Evolutionary conservation across 2,113 vertebrate genomes (phyloP), one percentile per base, ranked within the genome.

Genomic region (Sclerurus mexicanus): DNA sequence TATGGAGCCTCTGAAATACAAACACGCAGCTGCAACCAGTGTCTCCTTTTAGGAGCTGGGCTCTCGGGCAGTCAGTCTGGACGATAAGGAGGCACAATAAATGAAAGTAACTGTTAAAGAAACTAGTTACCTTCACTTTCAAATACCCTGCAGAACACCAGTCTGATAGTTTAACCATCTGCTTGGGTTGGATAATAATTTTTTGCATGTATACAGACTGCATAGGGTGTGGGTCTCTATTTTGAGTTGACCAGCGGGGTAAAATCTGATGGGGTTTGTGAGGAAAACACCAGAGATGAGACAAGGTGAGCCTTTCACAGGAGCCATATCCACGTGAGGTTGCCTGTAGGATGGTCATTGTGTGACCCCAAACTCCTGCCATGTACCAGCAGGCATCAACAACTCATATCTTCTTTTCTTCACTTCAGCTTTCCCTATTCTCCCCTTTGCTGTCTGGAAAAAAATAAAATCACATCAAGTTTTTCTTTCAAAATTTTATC

Each of bases 321-420:
- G 62, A 66, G 13, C 27, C 7, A 0, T 22, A 46, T 49, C 20
- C 24, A 28, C 5, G 0, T n/a, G 22, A 50, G 47, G 50, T 1
- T 78, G 47, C 22, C 50, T 60, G 35, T 37, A 35, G 67, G 30
- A 35, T 17, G 12, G 46, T 14, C 14, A 42, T 18, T 42, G 40
- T 47, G 3, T 52, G 30, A 73, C 63, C 42, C 52, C 53, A 62
- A 4, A 52, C 37, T 15, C 5, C 23, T 77, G 23, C 58, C 13
- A 3, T 18, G 27, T 39, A 68, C 59, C 59, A n/a, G 42, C 14
- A 63, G 64, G 33, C 63, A 63, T 30, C 74, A 76, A 37, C 63
- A 68, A 7, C 23, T 81, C 31, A 7, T 7, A 24, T 37, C 47
- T 35, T 52, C 35, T 50, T 53, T 31, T 55, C 35, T 60, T 62